Evolutionary conservation across 2,113 vertebrate species (phyloP), one percentile per base, ranked within the genome.

Genomic region (Alethe diademata): DNA sequence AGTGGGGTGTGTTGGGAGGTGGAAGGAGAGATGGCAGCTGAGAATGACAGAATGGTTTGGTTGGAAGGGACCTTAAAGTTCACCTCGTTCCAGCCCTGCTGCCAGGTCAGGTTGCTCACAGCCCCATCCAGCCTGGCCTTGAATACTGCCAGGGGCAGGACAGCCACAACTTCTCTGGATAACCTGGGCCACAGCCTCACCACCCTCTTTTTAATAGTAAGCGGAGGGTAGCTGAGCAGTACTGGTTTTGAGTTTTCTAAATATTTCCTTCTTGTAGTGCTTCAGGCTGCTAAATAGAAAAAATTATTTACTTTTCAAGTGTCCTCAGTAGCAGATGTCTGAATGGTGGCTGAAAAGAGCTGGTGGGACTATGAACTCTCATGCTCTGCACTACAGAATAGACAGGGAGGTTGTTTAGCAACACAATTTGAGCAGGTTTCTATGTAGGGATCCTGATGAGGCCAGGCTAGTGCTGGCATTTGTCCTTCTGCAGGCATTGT

Each of bases 301-400:
- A 50, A 42, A 13, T 2, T 38, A 53, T 43, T 43, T 18, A 43
- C 42, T 43, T 43, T 43, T 43, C 10, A 25, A 78, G 45, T 35
- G 3, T 29, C n/a, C 22, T 23, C 13, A 47, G 40, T 51, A 74
- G 20, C 2, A 2, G 0, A 1, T 25, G 5, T 36, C 28, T 76
- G 47, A 48, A 28, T 45, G 38, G 13, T 64, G 60, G 33, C 28
- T 81, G 40, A 58, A 64, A 60, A 69, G 50, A 42, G 25, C 50
- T 73, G 78, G 14, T 67, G 35, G 14, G 28, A 40, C 58, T n/a
- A 1, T 19, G 60, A 54, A 6, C 18, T 62, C 26, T 66, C 12
- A 4, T 16, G 18, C 33, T 25, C 19, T 71, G 72, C 12, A 4
- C 33, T 50, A 31, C 29, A 82, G 50, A 61, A 26, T 28, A 45